phyloP scores from a whole-genome alignment of 2,797 vertebrate species.

The Thripadectes ignobilis region DNA sequence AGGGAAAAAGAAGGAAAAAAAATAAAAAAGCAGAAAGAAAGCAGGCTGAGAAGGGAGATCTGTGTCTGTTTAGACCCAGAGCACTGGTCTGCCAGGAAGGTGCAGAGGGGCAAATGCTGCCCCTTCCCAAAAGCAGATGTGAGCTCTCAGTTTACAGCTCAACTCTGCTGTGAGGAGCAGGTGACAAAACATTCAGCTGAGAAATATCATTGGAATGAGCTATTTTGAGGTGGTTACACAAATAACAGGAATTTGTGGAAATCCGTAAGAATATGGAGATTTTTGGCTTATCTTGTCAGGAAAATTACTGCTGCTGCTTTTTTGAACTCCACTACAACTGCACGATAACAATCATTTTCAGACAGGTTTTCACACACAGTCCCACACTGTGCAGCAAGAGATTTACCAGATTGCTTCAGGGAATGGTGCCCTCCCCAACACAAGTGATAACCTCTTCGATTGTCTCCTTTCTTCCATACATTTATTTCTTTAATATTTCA shows the following conservation, averaged over 20 bases:
- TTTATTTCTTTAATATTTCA: neutral
- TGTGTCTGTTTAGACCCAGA: neutral
- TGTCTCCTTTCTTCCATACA: neutral
- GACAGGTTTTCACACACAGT: neutral
- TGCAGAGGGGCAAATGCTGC: neutral
- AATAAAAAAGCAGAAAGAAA: neutral
- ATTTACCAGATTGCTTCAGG: neutral
- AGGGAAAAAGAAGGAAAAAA: accelerated
- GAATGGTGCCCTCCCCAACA: neutral
- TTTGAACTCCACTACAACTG: neutral
- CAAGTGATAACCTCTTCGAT: neutral
- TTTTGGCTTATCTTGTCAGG: neutral
- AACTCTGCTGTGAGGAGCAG: neutral
- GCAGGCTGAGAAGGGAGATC: neutral
- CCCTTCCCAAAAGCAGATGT: neutral
- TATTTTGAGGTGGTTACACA: neutral
- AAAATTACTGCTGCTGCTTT: neutral
- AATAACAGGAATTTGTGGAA: neutral
- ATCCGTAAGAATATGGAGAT: neutral
- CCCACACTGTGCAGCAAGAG: neutral
- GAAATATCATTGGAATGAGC: neutral
- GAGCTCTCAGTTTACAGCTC: neutral
- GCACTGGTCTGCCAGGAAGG: neutral
- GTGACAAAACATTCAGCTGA: neutral
- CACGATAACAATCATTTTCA: neutral